Evolutionary conservation across 2,888 invertebrate genomes (phyloP).

Genomic region (Oscheius sp.): DNA sequence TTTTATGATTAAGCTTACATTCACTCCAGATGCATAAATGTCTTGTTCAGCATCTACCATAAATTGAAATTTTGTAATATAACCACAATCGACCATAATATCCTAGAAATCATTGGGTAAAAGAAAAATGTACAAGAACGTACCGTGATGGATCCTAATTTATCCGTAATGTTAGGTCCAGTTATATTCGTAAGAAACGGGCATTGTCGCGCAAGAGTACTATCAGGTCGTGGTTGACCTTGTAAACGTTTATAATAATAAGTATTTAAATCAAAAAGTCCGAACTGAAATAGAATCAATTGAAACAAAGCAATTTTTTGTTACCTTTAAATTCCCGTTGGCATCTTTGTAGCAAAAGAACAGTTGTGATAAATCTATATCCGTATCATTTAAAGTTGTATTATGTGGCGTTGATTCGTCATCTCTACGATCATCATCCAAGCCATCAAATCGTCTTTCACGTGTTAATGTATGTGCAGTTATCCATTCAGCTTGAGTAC

Average conservation of each 20-base stretch:
- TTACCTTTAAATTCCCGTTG: background rate
- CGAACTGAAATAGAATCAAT: constrained; percentile 1
- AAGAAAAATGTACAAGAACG: background rate
- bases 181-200: constrained; percentile 21
- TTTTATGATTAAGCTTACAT: background rate
- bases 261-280: constrained; percentile 31
- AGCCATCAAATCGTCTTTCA: background rate
- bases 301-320: background rate
- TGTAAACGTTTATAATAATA: constrained; percentile 33
- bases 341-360: constrained; percentile 7
- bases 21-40: constrained; percentile 13
- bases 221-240: background rate
- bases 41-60: constrained; percentile 24
- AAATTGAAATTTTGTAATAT: constrained; percentile 11
- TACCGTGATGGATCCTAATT: no score
- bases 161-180: no score
- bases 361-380: constrained; percentile 23
- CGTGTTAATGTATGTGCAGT: constrained; percentile 4
- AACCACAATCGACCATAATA: constrained; percentile 9
- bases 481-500: constrained; percentile 9
- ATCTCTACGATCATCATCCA: constrained; percentile 3
- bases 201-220: constrained; percentile 27
- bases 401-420: background rate
- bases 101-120: constrained; percentile 15
- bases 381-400: constrained; percentile 6